These are phyloP conservation scores for Thamnophis elegans DNA, from an alignment of 2,797 vertebrate genomes.

Conservation along the genomic window DNA sequence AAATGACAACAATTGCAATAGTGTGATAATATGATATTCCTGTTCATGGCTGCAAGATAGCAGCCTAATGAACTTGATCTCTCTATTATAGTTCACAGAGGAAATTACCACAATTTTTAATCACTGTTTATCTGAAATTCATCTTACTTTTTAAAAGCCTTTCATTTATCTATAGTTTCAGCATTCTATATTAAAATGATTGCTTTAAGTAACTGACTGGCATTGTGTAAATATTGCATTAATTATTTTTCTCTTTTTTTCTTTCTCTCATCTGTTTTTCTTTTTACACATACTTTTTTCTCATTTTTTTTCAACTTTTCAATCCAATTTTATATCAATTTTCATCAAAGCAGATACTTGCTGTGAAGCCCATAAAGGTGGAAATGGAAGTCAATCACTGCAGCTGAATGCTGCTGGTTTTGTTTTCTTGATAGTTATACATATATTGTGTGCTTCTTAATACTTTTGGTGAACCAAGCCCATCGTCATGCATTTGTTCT, in stretches of 20 bases:
- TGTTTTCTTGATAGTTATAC: slow-evolving; percentile 58
- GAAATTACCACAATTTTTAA: neutral
- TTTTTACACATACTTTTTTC: slow-evolving; percentile 33
- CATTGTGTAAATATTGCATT: slow-evolving; percentile 57
- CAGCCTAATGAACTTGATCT: neutral
- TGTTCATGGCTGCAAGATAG: neutral
- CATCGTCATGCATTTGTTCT: slow-evolving; percentile 21
- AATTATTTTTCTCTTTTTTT: slow-evolving; percentile 63
- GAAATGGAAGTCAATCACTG: slow-evolving; percentile 70
- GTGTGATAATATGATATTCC: neutral
- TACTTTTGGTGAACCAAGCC: slow-evolving; percentile 45
- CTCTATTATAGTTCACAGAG: neutral
- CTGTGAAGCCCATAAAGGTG: slow-evolving; percentile 71
- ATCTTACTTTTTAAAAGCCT: neutral
- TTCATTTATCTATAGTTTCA: slow-evolving; percentile 8
- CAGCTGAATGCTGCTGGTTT: slow-evolving; percentile 71
- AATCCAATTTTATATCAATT: slow-evolving; percentile 58
- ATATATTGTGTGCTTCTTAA: slow-evolving; percentile 65
- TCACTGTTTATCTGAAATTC: neutral
- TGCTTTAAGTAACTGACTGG: slow-evolving; percentile 39
- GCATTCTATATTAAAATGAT: slow-evolving; percentile 37
- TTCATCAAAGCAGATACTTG: slow-evolving; percentile 70
- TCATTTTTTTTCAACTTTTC: slow-evolving; percentile 49
- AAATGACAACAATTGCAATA: neutral
- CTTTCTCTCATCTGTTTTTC: slow-evolving; percentile 60